Base-by-base conservation (phyloP, 2,888 invertebrate species). In the Drosophila villosipedis region DNA sequence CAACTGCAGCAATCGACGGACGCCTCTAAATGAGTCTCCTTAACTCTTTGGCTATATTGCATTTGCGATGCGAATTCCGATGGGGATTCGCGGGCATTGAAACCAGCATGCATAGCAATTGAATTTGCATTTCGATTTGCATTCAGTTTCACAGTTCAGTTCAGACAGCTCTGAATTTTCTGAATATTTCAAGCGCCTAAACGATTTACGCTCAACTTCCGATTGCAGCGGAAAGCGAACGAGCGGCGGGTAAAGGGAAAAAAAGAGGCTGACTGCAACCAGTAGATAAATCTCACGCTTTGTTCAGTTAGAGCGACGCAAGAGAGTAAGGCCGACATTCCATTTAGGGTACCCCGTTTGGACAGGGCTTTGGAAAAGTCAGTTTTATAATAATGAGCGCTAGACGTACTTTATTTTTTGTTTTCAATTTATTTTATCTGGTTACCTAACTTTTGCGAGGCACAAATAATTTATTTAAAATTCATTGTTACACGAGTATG, bases 121-220 rank as follows among this genome's bases (percentile, higher is more conserved):
- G 73, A 78, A 33, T 31, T 79, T 81, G 73, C 84, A 33, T 31
- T 79, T 25, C 22, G 16, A 47, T 47, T 47, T 73, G 62, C 75
- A 73, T 71, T 76, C 69, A 77, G 22, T 31, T 79, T 53, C 53
- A 22, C 53, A 73, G 75, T 73, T 74, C 80, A 67, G 10, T 33
- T 33, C 58, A 80, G 58, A 50, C 67, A 80, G 52, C 57, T 37
- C 22, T 22, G 35, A 35, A 74, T 66, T 65, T 41, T 64, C n/a
- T 49, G 47, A 49, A 73, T 69, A 66, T 65, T 58, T 31, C 33
- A 52, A 55, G 39, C 58, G 60, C 49, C 57, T 68, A 72, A 80
- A 64, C 73, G 62, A 31, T 72, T 71, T 57, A 63, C 60, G 55
- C 65, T 63, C 50, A 74, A 71, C 83, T 83, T 72, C 84, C 84